Evolutionary conservation across 2,888 invertebrate species (phyloP).

Genomic region (Chrysotoxum bicinctum): DNA sequence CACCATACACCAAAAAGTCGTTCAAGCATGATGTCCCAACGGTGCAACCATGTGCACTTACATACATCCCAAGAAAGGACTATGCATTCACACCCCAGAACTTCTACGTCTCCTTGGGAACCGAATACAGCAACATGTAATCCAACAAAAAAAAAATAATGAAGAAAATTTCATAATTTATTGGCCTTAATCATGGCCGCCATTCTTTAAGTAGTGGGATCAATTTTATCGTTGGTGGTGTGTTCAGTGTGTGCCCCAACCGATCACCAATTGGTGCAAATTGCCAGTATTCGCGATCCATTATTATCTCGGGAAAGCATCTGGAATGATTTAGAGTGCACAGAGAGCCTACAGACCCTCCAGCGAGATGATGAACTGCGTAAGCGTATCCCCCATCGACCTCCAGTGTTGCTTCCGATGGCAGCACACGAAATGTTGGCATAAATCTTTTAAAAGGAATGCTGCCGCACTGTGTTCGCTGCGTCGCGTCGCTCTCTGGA

Average conservation of each 20-base stretch:
- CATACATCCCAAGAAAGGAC: constrained; percentile 38
- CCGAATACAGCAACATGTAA: background rate
- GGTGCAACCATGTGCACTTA: constrained; percentile 24
- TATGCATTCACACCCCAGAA: constrained; percentile 59
- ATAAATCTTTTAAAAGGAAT: constrained; percentile 61
- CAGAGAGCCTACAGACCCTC: constrained; percentile 55
- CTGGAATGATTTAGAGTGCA: constrained; percentile 67
- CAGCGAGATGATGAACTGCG: constrained; percentile 71
- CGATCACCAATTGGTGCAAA: constrained; percentile 72
- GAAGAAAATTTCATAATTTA: constrained; percentile 67
- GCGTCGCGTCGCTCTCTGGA: background rate
- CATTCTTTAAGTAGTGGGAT: constrained; percentile 62
- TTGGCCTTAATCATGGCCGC: constrained; percentile 71
- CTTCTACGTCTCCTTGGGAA: background rate
- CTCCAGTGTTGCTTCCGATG: constrained; percentile 61
- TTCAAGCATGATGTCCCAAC: constrained; percentile 28
- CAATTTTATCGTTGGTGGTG: constrained; percentile 50
- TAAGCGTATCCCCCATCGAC: constrained; percentile 52
- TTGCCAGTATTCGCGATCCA: constrained; percentile 63
- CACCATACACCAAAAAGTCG: constrained; percentile 11
- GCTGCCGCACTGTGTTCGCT: background rate
- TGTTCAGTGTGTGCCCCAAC: constrained; percentile 44
- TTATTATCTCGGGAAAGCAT: constrained; percentile 67
- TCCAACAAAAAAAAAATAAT: background rate
- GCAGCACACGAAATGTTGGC: constrained; percentile 22